These are phyloP conservation scores for Gymnothorax reevesii DNA, from an alignment of 2,797 vertebrate species.

Conservation along the genomic window DNA sequence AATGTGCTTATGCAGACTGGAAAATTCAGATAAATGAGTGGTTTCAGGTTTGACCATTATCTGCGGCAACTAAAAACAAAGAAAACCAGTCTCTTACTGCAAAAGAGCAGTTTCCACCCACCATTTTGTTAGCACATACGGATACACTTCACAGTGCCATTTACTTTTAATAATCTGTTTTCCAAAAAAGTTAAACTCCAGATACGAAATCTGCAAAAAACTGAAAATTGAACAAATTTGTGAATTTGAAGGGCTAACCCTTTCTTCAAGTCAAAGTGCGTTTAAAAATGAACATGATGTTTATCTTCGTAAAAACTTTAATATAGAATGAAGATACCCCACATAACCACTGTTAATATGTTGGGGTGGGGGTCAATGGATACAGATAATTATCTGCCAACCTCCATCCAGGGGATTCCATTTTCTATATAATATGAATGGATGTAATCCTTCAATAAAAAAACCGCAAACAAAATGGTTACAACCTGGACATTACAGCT, in stretches of 20 bases:
- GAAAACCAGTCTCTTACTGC: too few relatives aligned
- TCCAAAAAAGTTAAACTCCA: too few relatives aligned
- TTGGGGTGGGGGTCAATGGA: too few relatives aligned
- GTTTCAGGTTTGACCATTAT: background rate
- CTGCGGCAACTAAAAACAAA: background rate
- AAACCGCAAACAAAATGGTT: too few relatives aligned
- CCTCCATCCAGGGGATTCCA: slow-evolving; percentile 3
- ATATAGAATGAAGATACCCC: background rate
- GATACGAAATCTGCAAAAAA: background rate
- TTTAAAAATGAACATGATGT: background rate
- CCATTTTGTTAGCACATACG: background rate
- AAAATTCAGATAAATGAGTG: background rate
- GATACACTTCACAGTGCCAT: background rate
- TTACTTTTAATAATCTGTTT: too few relatives aligned
- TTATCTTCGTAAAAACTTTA: background rate
- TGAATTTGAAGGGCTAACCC: too few relatives aligned
- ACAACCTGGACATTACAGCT: too few relatives aligned
- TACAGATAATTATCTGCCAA: background rate
- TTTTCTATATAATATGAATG: background rate
- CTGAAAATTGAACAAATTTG: background rate
- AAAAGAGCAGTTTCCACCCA: background rate
- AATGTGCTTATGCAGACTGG: background rate
- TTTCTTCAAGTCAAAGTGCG: background rate
- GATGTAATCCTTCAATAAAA: too few relatives aligned
- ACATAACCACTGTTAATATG: background rate